Evolutionary conservation across 23 tunicate genomes (phyloP).

Genomic region (Trididemnum clinides): DNA sequence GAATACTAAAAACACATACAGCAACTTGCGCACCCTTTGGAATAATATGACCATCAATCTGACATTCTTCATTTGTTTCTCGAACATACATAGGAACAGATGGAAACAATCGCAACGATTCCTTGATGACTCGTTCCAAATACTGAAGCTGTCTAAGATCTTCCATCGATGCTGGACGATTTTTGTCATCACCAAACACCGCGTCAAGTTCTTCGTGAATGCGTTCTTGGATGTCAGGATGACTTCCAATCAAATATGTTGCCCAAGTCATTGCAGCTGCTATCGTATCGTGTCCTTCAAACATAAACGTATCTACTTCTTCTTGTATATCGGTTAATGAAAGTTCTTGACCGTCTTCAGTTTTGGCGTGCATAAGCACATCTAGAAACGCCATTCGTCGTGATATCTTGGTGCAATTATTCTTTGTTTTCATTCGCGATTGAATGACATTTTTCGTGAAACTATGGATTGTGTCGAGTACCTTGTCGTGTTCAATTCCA

Average conservation of each 20-base stretch:
- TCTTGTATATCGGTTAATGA: slow-evolving; percentile 86
- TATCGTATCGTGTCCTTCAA: slow-evolving; percentile 97
- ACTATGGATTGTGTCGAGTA: slow-evolving; percentile 31
- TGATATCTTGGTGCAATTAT: neutral
- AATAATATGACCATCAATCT: slow-evolving; percentile 54
- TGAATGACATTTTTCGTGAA: slow-evolving; percentile 64
- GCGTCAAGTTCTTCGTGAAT: slow-evolving; percentile 82
- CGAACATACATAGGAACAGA: slow-evolving; percentile 89
- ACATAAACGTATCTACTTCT: slow-evolving; percentile 99
- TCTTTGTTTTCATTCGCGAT: slow-evolving; percentile 18
- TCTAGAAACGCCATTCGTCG: slow-evolving; percentile 87
- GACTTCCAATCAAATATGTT: slow-evolving; percentile 65
- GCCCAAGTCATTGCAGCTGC: slow-evolving; percentile 99
- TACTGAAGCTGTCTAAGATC: slow-evolving; percentile 76
- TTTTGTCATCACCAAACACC: slow-evolving; percentile 62
- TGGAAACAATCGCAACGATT: slow-evolving; percentile 78
- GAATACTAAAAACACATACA: slow-evolving; percentile 52
- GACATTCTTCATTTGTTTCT: slow-evolving; percentile 67
- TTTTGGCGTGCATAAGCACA: slow-evolving; percentile 62
- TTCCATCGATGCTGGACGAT: slow-evolving; percentile 51
- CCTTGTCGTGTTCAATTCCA: slow-evolving; percentile 41
- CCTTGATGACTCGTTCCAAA: slow-evolving; percentile 83
- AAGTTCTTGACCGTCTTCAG: slow-evolving; percentile 78
- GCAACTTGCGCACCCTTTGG: slow-evolving; percentile 75
- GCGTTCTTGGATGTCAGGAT: slow-evolving; percentile 74